phyloP scores from a whole-genome alignment of 1,140 invertebrate genomes.

The Lycorma delicatula region DNA sequence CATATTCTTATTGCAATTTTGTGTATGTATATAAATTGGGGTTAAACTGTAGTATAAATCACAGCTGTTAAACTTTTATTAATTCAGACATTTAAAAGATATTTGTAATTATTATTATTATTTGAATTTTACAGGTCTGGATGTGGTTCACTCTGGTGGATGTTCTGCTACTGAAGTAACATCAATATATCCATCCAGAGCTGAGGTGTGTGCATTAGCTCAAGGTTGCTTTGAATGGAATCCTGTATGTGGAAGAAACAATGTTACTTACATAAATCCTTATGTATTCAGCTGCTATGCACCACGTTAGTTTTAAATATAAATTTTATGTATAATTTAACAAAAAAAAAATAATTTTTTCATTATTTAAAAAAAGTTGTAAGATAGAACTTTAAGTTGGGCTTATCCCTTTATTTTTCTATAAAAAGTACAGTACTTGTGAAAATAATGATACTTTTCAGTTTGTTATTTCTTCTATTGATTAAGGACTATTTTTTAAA shows the following conservation, averaged over 20 bases:
- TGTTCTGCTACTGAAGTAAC: conserved; percentile 31
- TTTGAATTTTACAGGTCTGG: conserved; percentile 27
- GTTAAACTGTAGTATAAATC: no score
- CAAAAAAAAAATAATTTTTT: no score
- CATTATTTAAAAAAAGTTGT: conserved; percentile 2
- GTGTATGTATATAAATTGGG: no score
- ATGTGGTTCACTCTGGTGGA: conserved; percentile 32
- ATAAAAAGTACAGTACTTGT: no score
- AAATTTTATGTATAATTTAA: no score
- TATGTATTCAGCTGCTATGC: conserved; percentile 33
- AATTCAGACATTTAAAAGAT: not conserved
- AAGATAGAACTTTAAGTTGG: no score
- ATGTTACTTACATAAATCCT: conserved; percentile 34
- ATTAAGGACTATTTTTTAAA: no score
- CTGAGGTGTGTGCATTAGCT: conserved; percentile 29
- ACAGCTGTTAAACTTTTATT: not conserved
- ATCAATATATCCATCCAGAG: not conserved
- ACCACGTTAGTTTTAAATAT: conserved; percentile 28
- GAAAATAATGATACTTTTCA: no score
- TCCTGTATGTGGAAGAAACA: conserved; percentile 34
- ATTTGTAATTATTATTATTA: conserved; percentile 13
- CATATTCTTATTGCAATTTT: no score
- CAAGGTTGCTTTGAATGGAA: conserved; percentile 34
- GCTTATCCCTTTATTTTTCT: no score
- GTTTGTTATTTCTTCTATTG: no score